Conservation (phyloP, 2,113 vertebrate genomes). For the Lampris megalopsis region DNA sequence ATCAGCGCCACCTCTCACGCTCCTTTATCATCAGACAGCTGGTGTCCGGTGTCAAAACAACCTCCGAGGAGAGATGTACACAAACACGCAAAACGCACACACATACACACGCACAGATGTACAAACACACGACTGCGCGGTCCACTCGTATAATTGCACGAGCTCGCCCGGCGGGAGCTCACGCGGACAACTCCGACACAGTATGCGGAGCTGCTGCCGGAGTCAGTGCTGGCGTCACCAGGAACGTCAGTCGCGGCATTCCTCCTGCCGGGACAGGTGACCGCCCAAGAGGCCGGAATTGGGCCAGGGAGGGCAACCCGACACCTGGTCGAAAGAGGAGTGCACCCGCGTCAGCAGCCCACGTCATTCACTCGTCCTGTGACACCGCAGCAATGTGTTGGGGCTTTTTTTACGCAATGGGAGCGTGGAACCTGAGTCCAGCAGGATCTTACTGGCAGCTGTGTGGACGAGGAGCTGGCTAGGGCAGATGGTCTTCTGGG, state of each 20-base stretch:
- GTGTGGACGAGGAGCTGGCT: slow-evolving; percentile 61
- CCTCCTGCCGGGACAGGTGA: slow-evolving; percentile 74
- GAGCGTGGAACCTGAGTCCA: slow-evolving; percentile 81
- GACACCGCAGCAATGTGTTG: slow-evolving; percentile 83
- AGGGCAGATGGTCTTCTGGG: slow-evolving; percentile 55
- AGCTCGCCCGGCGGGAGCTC: slow-evolving; percentile 34
- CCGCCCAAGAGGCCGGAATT: slow-evolving; percentile 69
- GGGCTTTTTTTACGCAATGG: slow-evolving; percentile 81
- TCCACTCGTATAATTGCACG: slow-evolving; percentile 44
- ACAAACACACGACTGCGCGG: slow-evolving; percentile 35
- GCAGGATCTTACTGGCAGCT: slow-evolving; percentile 75
- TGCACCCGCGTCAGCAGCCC: slow-evolving; percentile 65
- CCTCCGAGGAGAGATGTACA: slow-evolving; percentile 59
- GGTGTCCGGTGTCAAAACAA: slow-evolving; percentile 84
- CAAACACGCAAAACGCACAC: slow-evolving; percentile 54
- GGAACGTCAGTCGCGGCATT: slow-evolving; percentile 79
- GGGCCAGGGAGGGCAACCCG: slow-evolving; percentile 79
- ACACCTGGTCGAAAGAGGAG: slow-evolving; percentile 76
- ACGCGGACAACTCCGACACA: slow-evolving; percentile 60
- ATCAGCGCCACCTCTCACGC: slow-evolving; percentile 41
- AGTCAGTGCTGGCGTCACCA: slow-evolving; percentile 75
- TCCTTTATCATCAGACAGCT: slow-evolving; percentile 69
- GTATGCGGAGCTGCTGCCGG: slow-evolving; percentile 69
- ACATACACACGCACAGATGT: slow-evolving; percentile 61
- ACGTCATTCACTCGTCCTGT: slow-evolving; percentile 82